phyloP scores from a whole-genome alignment of 1,140 invertebrate genomes.

The Monochamus saltuarius region DNA sequence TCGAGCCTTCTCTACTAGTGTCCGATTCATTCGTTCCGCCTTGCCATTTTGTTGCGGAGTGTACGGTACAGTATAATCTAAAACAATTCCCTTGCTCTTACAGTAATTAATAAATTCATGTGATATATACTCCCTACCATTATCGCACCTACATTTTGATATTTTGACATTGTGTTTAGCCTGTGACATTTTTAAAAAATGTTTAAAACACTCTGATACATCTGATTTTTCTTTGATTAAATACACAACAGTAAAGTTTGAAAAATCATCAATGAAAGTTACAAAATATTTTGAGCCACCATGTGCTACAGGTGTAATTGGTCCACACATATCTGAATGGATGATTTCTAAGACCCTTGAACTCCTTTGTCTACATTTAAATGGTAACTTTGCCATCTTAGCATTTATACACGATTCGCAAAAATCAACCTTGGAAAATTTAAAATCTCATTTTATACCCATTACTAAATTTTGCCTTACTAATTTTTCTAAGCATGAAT shows the following conservation, averaged over 20 bases:
- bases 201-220: neutral
- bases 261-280: slow-evolving; percentile 31
- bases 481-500: slow-evolving; percentile 19
- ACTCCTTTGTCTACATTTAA: slow-evolving; percentile 30
- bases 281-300: slow-evolving; percentile 47
- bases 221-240: neutral
- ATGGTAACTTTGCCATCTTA: slow-evolving; percentile 36
- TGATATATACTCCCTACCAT: slow-evolving; percentile 8
- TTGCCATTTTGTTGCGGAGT: slow-evolving; percentile 16
- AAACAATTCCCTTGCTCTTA: slow-evolving; percentile 16
- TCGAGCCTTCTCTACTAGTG: slow-evolving; percentile 22
- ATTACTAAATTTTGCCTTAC: neutral
- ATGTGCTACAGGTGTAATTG: slow-evolving; percentile 39
- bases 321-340: slow-evolving; percentile 45
- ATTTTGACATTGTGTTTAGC: slow-evolving; percentile 19
- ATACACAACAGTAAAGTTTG: slow-evolving; percentile 6
- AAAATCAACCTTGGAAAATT: slow-evolving; percentile 16
- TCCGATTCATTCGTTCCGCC: neutral
- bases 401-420: slow-evolving; percentile 38
- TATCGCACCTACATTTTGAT: slow-evolving; percentile 12
- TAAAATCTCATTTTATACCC: slow-evolving; percentile 8
- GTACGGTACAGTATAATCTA: slow-evolving; percentile 19
- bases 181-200: neutral
- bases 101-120: slow-evolving; percentile 14
- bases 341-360: slow-evolving; percentile 37